phyloP scores from a whole-genome alignment of 1,140 invertebrate genomes.

The Choristoneura fumiferana region DNA sequence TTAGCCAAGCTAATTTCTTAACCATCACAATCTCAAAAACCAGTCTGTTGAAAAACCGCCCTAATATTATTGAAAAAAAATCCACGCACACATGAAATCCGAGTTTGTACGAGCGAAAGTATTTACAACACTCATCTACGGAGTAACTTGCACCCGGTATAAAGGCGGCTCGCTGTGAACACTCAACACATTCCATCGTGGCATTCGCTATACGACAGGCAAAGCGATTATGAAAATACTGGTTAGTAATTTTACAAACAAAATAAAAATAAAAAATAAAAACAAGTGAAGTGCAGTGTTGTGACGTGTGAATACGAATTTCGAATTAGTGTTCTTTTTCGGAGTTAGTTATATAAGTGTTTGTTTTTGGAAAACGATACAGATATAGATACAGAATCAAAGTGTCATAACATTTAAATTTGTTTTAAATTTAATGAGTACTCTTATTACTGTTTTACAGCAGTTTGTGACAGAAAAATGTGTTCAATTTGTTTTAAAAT shows the following conservation, averaged over 20 bases:
- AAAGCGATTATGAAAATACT: slow-evolving; percentile 72
- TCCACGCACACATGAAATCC: slow-evolving; percentile 43
- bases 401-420: too few relatives aligned
- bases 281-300: slow-evolving; percentile 4
- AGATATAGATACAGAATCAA: too few relatives aligned
- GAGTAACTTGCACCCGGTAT: slow-evolving; percentile 63
- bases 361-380: too few relatives aligned
- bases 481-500: too few relatives aligned
- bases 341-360: background rate
- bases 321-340: background rate
- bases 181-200: slow-evolving; percentile 59
- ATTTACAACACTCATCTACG: slow-evolving; percentile 62
- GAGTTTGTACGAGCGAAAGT: slow-evolving; percentile 60
- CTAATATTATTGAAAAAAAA: slow-evolving; percentile 29
- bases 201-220: slow-evolving; percentile 66
- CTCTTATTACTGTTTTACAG: too few relatives aligned
- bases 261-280: slow-evolving; percentile 29
- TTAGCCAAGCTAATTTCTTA: slow-evolving; percentile 10
- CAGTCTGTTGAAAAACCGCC: slow-evolving; percentile 28
- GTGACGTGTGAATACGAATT: slow-evolving; percentile 10
- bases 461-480: too few relatives aligned
- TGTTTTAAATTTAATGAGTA: too few relatives aligned
- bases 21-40: background rate
- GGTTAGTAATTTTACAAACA: slow-evolving; percentile 56
- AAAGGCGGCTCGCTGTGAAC: slow-evolving; percentile 45